Percentiles rank a stretch among this genome's conserved stretches.
phyloP scores from a whole-genome alignment of 2,113 vertebrate genomes.

The Menura novaehollandiae region DNA sequence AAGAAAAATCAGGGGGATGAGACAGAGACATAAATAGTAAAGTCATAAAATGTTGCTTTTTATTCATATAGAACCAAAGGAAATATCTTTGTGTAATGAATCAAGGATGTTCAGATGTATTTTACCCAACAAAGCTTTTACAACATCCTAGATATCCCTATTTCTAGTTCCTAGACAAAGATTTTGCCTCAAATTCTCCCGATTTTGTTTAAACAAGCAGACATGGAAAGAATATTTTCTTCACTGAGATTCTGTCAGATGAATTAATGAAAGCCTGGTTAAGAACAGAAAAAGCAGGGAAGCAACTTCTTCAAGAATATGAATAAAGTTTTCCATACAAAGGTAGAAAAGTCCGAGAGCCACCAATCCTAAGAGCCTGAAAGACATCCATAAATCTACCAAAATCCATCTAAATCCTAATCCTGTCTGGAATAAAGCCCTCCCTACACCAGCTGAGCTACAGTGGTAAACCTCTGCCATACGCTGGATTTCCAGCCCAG shows the following conservation, averaged over 20 bases:
- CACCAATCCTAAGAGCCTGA: neutral
- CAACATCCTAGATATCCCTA: neutral
- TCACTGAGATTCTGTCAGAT: neutral
- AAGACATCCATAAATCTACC: rapidly evolving
- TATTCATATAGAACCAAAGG: neutral
- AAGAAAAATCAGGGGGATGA: neutral
- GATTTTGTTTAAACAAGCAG: neutral
- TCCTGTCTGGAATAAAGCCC: neutral
- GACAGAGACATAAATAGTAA: neutral
- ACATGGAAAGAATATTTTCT: neutral
- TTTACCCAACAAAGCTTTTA: neutral
- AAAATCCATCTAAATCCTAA: neutral
- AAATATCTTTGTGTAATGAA: neutral
- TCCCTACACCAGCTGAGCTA: rapidly evolving
- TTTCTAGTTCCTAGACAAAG: neutral
- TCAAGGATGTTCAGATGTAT: neutral
- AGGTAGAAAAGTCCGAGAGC: neutral
- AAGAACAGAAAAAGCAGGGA: neutral
- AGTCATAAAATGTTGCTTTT: neutral
- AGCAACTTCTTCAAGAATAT: neutral
- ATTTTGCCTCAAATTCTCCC: neutral
- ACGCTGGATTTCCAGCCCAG: neutral
- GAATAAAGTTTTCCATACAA: neutral
- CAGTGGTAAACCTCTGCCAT: neutral
- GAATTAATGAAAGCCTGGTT: neutral